A percentile compares a stretch with the other conserved stretches of the same genome.
Conservation (phyloP, 2,797 vertebrate genomes). For the Telmatherina bonti region DNA sequence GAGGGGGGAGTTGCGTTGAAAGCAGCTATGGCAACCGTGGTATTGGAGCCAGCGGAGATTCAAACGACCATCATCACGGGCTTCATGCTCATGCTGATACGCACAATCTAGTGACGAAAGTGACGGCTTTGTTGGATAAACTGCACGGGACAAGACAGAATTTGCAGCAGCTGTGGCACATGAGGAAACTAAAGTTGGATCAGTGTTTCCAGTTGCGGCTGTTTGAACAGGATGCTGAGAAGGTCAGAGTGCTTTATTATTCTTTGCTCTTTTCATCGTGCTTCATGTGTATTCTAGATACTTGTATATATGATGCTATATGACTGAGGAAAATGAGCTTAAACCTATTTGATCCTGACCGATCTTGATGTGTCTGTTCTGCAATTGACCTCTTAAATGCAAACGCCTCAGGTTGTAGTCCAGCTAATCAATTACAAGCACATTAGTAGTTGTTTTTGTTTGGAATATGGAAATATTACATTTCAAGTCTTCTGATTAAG, state of each 20-base stretch:
- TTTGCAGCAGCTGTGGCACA: conserved; percentile 97
- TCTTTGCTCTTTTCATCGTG: neutral
- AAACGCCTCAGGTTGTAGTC: too few species aligned
- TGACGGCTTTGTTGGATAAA: conserved; percentile 93
- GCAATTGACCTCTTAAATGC: too few species aligned
- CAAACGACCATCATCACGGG: conserved; percentile 79
- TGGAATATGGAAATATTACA: neutral
- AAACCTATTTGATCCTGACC: neutral
- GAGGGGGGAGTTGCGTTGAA: conserved; percentile 76
- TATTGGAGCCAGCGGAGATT: conserved; percentile 70
- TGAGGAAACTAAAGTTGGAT: conserved; percentile 92
- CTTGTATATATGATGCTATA: too few species aligned
- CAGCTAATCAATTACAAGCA: neutral
- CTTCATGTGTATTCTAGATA: neutral
- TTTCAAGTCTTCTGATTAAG: neutral
- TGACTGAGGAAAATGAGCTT: neutral
- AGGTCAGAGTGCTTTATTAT: conserved; percentile 80
- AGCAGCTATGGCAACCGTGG: conserved; percentile 86
- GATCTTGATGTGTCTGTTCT: neutral
- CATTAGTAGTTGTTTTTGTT: neutral
- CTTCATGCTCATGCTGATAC: conserved; percentile 85
- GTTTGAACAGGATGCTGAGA: conserved; percentile 97
- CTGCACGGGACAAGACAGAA: conserved; percentile 94
- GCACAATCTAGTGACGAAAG: conserved; percentile 93
- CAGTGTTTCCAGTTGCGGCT: conserved; percentile 97